A percentile compares a stretch with the other conserved stretches of the same genome.
These are phyloP conservation scores for Coptodon bakossiorum DNA, from an alignment of 2,113 vertebrate species.

Conservation along the genomic window DNA sequence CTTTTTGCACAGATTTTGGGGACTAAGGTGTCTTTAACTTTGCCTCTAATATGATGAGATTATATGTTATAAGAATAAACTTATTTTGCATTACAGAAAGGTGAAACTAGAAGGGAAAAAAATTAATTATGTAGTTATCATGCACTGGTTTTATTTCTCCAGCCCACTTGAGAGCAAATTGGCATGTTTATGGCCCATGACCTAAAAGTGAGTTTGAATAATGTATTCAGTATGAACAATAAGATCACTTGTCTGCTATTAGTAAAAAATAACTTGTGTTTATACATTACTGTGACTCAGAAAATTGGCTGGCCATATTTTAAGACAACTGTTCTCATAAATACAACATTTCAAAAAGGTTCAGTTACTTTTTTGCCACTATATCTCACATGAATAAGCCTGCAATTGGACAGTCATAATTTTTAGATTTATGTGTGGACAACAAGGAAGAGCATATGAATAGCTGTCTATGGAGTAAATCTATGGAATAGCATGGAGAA, in stretches of 20 bases:
- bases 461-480: neutral
- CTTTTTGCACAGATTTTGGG: neutral
- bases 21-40: neutral
- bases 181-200: neutral
- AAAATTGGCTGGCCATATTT: neutral
- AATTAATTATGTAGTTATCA: neutral
- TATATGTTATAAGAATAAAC: neutral
- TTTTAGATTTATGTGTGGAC: neutral
- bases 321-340: neutral
- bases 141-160: neutral
- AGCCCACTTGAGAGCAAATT: neutral
- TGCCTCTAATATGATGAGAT: neutral
- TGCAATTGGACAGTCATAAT: neutral
- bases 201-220: neutral
- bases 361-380: neutral
- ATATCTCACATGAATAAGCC: neutral
- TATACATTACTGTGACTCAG: neutral
- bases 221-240: neutral
- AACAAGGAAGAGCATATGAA: neutral
- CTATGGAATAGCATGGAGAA: neutral
- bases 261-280: neutral
- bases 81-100: neutral
- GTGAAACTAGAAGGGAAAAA: too few relatives aligned
- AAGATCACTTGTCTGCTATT: neutral
- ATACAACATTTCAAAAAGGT: neutral